phyloP scores from a whole-genome alignment of 2,113 vertebrate species.

The Plectropomus leopardus region DNA sequence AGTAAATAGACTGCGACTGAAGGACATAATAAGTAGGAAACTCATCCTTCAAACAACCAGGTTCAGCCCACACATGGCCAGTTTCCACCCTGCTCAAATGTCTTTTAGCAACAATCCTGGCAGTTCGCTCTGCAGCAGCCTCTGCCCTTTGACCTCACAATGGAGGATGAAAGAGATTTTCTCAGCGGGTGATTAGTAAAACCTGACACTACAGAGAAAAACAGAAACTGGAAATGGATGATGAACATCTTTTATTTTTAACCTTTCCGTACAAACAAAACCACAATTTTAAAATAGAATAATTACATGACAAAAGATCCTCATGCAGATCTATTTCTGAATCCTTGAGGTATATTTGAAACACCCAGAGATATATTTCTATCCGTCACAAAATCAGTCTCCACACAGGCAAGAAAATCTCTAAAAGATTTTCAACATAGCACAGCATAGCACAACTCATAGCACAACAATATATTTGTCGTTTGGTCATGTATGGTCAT shows the following conservation, averaged over 20 bases:
- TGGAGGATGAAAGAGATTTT: constrained; percentile 20
- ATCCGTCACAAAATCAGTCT: not conserved
- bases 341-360: constrained; percentile 4
- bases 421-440: not conserved
- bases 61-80: constrained; percentile 58
- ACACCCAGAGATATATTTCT: not conserved
- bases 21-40: constrained; percentile 56
- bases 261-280: not conserved
- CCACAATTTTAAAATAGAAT: not conserved
- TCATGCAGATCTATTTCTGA: not conserved
- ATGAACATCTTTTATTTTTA: not conserved
- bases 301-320: not conserved
- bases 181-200: constrained; percentile 14
- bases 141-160: constrained; percentile 44
- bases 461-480: no score
- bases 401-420: not conserved
- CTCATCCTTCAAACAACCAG: constrained; percentile 50
- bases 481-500: no score
- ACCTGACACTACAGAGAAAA: constrained; percentile 7
- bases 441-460: not conserved
- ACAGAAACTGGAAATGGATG: no score
- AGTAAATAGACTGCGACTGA: constrained; percentile 26
- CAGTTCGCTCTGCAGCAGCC: not conserved
- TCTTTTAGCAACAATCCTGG: constrained; percentile 16
- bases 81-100: constrained; percentile 41